phyloP scores from a whole-genome alignment of 2,888 invertebrate genomes.

The Napeogenes inachia region DNA sequence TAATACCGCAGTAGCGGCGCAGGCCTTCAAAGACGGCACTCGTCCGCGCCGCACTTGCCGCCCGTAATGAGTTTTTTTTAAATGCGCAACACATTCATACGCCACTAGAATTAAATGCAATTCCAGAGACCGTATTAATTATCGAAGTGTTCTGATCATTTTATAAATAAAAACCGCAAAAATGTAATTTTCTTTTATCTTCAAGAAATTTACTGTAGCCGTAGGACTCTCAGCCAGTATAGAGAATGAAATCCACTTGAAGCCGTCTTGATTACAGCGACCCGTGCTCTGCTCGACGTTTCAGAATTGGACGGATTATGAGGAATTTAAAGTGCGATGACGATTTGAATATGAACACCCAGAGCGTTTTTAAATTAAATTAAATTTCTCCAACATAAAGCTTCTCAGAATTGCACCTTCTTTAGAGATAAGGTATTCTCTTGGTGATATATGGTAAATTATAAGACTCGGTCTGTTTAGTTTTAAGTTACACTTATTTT shows the following conservation, averaged over 20 bases:
- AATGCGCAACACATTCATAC: conserved; percentile 72
- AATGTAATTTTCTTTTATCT: conserved; percentile 38
- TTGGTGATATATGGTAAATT: conserved; percentile 6
- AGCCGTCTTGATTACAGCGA: conserved; percentile 72
- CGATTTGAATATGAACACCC: conserved; percentile 73
- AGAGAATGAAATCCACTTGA: conserved; percentile 67
- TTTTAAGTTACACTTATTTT: neutral
- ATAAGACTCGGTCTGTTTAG: neutral
- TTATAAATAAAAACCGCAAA: conserved; percentile 27
- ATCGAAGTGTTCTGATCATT: conserved; percentile 6
- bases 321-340: conserved; percentile 74
- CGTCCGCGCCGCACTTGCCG: conserved; percentile 68
- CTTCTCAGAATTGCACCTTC: conserved; percentile 31
- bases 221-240: conserved; percentile 49
- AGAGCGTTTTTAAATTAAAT: conserved; percentile 58
- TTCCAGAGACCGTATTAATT: conserved; percentile 36
- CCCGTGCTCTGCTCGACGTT: conserved; percentile 61
- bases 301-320: conserved; percentile 76
- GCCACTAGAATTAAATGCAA: conserved; percentile 50
- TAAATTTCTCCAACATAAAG: conserved; percentile 44
- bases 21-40: conserved; percentile 75
- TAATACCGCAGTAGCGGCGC: conserved; percentile 72
- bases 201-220: conserved; percentile 46
- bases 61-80: conserved; percentile 75
- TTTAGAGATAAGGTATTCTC: conserved; percentile 11